phyloP scores from a whole-genome alignment of 2,113 vertebrate genomes.

The Bostrychus sinensis region DNA sequence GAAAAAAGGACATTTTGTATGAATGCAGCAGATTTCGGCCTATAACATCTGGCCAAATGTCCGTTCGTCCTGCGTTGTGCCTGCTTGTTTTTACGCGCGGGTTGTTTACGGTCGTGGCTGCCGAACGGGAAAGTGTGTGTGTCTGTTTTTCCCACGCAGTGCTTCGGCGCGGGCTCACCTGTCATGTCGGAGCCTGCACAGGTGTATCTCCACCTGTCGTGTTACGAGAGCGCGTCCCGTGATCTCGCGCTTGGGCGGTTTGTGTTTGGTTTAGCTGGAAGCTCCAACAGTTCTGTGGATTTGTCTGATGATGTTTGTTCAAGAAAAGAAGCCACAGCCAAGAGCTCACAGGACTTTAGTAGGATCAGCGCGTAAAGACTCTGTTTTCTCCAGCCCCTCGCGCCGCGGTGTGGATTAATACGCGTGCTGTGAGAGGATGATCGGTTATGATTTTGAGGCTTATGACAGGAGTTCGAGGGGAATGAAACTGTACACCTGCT shows the following conservation, averaged over 20 bases:
- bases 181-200: conserved; percentile 80
- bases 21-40: too few species aligned
- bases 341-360: background rate
- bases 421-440: background rate
- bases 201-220: conserved; percentile 81
- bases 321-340: conserved; percentile 29
- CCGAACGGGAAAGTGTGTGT: conserved; percentile 9
- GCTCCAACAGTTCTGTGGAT: conserved; percentile 61
- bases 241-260: conserved; percentile 54
- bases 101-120: conserved; percentile 3
- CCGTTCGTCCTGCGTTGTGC: too few species aligned
- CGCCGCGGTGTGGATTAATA: background rate
- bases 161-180: conserved; percentile 65
- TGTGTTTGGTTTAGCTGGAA: conserved; percentile 67
- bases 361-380: conserved; percentile 10
- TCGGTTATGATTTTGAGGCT: conserved; percentile 41
- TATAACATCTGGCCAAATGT: too few species aligned
- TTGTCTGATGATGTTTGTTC: conserved; percentile 65
- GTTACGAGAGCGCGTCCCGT: conserved; percentile 56
- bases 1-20: too few species aligned
- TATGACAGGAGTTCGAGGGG: conserved; percentile 63
- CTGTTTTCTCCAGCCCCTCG: background rate
- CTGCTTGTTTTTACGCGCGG: too few species aligned
- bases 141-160: conserved; percentile 56
- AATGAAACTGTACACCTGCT: conserved; percentile 83